These are phyloP conservation scores for Hirudo medicinalis DNA, from an alignment of 1,140 invertebrate genomes.

Conservation along the genomic window DNA sequence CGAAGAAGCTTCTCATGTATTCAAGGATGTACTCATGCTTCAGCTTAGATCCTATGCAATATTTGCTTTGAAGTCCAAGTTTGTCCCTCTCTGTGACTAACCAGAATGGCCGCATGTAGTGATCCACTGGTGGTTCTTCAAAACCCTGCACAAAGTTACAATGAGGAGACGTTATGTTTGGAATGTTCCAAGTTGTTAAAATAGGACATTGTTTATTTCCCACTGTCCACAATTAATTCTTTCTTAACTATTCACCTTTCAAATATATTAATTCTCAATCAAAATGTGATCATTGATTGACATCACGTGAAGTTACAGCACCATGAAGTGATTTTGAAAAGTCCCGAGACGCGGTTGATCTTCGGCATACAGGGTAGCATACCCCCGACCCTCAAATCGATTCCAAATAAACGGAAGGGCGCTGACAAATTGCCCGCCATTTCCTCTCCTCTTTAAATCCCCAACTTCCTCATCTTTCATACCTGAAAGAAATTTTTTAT, in stretches of 20 bases:
- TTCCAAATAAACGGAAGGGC: slow-evolving; percentile 34
- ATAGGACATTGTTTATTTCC: too few relatives aligned
- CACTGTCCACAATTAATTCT: too few relatives aligned
- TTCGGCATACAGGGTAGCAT: slow-evolving; percentile 35
- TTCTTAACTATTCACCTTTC: too few relatives aligned
- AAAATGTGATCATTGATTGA: too few relatives aligned
- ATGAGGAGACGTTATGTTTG: too few relatives aligned
- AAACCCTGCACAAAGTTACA: slow-evolving; percentile 10
- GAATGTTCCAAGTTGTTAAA: too few relatives aligned
- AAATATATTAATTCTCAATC: too few relatives aligned
- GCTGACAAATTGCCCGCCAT: slow-evolving; percentile 25
- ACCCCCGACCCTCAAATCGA: slow-evolving; percentile 29
- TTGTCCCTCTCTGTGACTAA: slow-evolving; percentile 39
- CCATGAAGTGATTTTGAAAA: slow-evolving; percentile 24
- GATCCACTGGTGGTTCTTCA: slow-evolving; percentile 30
- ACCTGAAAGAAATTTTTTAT: slow-evolving; percentile 23
- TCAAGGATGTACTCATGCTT: slow-evolving; percentile 55
- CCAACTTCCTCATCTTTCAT: slow-evolving; percentile 32
- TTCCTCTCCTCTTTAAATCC: slow-evolving; percentile 23
- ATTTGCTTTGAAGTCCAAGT: slow-evolving; percentile 28
- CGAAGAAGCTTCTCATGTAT: slow-evolving; percentile 52
- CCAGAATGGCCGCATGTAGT: slow-evolving; percentile 38
- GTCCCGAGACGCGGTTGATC: slow-evolving; percentile 32
- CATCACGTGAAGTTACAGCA: background rate
- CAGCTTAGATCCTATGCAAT: slow-evolving; percentile 61